phyloP scores from a whole-genome alignment of 2,113 vertebrate genomes.

The Oceanodroma tethys region DNA sequence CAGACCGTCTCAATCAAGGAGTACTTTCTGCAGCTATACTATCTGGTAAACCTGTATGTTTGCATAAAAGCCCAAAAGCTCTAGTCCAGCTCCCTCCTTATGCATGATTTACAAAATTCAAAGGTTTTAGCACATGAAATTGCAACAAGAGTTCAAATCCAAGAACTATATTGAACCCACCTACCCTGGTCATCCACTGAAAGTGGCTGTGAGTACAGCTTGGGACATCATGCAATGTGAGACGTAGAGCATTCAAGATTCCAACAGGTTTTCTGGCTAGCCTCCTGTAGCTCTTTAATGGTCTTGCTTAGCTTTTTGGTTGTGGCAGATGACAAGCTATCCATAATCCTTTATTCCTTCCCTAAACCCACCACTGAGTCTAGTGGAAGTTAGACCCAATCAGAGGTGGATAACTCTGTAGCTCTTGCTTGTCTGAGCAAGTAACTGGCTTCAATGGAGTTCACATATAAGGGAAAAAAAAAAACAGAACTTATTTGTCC shows the following conservation, averaged over 20 bases:
- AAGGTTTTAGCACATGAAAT: background rate
- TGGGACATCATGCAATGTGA: background rate
- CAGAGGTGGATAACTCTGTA: background rate
- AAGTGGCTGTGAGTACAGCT: background rate
- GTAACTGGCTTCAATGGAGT: background rate
- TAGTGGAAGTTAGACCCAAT: background rate
- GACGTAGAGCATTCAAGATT: background rate
- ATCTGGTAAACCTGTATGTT: background rate
- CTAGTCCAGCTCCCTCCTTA: background rate
- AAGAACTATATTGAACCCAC: background rate
- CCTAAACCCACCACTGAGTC: background rate
- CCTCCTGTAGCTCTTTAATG: background rate
- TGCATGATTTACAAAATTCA: background rate
- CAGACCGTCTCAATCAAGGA: background rate
- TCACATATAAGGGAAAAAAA: background rate
- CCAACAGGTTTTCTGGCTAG: background rate
- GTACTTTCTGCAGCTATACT: background rate
- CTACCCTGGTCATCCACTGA: background rate
- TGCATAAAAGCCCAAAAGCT: background rate
- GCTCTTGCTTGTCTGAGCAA: background rate
- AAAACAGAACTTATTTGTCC: background rate
- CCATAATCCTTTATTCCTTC: background rate
- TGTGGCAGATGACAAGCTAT: background rate
- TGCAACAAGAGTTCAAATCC: background rate
- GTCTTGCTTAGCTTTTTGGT: background rate